Conservation (phyloP, 2,113 vertebrate species). For the Meriones unguiculatus region DNA sequence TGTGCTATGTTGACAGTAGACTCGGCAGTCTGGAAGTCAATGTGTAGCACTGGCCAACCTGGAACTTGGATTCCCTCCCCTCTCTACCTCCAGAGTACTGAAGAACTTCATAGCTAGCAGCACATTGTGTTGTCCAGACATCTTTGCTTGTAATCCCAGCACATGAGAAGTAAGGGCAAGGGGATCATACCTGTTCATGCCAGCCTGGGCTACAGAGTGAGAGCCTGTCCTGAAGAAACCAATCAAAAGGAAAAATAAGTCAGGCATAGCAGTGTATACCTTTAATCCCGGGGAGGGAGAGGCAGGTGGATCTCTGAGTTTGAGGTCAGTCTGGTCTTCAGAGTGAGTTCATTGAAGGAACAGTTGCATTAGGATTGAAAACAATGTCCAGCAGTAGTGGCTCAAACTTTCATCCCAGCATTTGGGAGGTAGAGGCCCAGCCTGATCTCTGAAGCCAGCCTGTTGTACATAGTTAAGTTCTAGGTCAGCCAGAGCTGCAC, state of each 20-base stretch:
- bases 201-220: background rate
- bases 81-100: background rate
- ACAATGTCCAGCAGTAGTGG: background rate
- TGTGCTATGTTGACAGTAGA: background rate
- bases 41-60: background rate
- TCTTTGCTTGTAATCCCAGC: background rate
- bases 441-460: background rate
- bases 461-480: background rate
- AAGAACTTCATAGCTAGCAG: background rate
- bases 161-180: background rate
- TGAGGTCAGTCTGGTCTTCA: background rate
- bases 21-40: background rate
- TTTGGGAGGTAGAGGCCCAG: background rate
- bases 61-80: background rate
- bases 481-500: background rate
- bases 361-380: background rate
- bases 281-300: background rate
- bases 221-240: background rate
- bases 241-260: background rate
- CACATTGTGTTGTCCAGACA: background rate
- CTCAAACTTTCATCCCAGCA: background rate
- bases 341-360: background rate
- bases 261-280: background rate
- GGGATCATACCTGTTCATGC: background rate
- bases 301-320: background rate